Base-by-base conservation (phyloP, 2,888 invertebrate species). In the Orchestes rusci region DNA sequence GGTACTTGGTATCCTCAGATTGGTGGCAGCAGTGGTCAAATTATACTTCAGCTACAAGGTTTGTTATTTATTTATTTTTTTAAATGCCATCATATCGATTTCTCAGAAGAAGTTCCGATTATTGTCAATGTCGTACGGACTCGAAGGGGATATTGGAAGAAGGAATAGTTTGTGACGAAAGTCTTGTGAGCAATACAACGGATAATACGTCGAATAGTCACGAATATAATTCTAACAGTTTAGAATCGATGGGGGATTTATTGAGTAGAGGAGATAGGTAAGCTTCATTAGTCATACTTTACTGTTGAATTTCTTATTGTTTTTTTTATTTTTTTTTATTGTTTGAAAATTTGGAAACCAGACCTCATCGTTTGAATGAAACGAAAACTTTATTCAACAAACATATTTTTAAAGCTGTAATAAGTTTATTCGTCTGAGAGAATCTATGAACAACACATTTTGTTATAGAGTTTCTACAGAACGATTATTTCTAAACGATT, bases 21-120 rank as follows among this genome's bases (percentile, higher is more conserved):
- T 93, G 93, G 93, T 93, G 91, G 91, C 77, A 76, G 49, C 70
- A 71, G 10, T 93, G 92, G 93, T 69, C 74, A 41, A 76, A 77
- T 29, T 82, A 88, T 69, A 78, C 84, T n/a, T 72, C 64, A 2
- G 59, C 64, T 1, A 59, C 64, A 10, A 48, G 48, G 48, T 48
- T 44, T 27, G 30, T 2, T 23, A 4, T 28, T 32, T 28, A 36
- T 2, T 18, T 13, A 19, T n/a, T 10, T 35, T 35, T 3, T 3
- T 32, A 32, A 32, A 13, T 10, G 16, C 32, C n/a, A n/a, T n/a
- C n/a, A n/a, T n/a, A n/a, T n/a, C n/a, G n/a, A 32, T 31, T 17
- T 33, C 32, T 17, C 18, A 54, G 63, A 51, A 58, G 59, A 48
- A 58, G 62, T 61, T 54, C 58, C 58, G 57, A 69, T 56, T 65